phyloP scores from a whole-genome alignment of 35 echinoderm and acorn worm genomes.

The Amphiura filiformis region DNA sequence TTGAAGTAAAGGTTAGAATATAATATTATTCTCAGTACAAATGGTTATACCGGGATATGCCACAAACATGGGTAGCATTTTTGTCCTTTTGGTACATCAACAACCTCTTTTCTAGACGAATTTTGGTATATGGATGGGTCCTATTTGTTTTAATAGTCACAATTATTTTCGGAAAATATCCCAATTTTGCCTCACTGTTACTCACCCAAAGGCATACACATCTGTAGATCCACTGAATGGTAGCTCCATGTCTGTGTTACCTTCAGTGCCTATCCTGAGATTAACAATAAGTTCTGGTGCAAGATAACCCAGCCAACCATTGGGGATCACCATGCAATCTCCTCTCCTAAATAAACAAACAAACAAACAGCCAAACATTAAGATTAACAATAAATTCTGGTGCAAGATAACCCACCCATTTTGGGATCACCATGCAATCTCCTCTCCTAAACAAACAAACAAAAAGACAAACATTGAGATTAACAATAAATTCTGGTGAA shows the following conservation, averaged over 20 bases:
- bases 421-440: constrained; percentile 77
- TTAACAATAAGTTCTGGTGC: constrained; percentile 81
- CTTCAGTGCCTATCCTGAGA: constrained; percentile 52
- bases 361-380: too few species aligned
- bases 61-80: too few species aligned
- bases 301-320: constrained; percentile 97
- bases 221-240: constrained; percentile 80
- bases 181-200: too few species aligned
- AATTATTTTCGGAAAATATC: too few species aligned
- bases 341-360: constrained; percentile 49
- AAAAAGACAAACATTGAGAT: not conserved
- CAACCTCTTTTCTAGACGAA: too few species aligned
- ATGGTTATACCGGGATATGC: too few species aligned
- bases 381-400: constrained; percentile 74
- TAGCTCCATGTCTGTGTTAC: constrained; percentile 59
- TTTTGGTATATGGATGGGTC: too few species aligned
- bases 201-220: constrained; percentile 96
- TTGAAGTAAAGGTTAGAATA: too few species aligned
- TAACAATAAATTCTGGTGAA: too few species aligned
- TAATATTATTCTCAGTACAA: too few species aligned
- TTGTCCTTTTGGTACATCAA: too few species aligned
- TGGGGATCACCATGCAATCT: constrained; percentile 77
- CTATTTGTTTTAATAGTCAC: too few species aligned
- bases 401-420: constrained; percentile 95
- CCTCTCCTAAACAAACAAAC: constrained; percentile 49